Conservation (phyloP, 1,140 invertebrate genomes). For the Aleiodes sp. region DNA sequence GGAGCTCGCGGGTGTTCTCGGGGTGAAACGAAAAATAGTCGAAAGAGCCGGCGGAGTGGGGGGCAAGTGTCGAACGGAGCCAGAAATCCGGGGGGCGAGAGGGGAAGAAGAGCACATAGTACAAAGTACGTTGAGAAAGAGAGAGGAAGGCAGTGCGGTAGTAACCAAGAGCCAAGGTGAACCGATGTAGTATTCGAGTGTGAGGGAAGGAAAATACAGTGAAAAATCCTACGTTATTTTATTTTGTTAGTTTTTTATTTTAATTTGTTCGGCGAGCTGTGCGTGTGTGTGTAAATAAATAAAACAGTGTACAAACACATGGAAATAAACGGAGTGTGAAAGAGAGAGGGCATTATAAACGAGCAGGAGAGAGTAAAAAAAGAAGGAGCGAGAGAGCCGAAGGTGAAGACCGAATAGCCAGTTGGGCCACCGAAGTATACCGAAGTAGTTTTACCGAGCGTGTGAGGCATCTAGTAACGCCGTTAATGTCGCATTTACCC, state of each 20-base stretch:
- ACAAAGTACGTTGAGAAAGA: constrained; percentile 11
- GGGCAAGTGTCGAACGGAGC: neutral
- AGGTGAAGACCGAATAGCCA: constrained; percentile 24
- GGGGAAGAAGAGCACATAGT: neutral
- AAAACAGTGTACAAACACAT: too few species aligned
- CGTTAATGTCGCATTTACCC: constrained; percentile 47
- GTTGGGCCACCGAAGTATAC: constrained; percentile 33
- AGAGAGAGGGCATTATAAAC: too few species aligned
- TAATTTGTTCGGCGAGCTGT: too few species aligned
- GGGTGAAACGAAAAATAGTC: neutral
- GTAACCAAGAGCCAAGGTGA: constrained; percentile 12
- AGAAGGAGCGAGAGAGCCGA: neutral
- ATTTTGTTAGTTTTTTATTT: too few species aligned
- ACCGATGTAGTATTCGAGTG: too few species aligned
- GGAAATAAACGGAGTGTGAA: too few species aligned
- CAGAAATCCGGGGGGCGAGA: neutral
- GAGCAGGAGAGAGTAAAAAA: too few species aligned
- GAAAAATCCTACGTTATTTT: too few species aligned
- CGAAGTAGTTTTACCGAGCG: constrained; percentile 26
- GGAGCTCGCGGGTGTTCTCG: neutral
- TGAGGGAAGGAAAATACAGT: too few species aligned
- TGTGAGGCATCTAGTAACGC: constrained; percentile 37
- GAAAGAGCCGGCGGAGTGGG: neutral
- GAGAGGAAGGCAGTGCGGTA: neutral
- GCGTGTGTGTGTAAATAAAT: too few species aligned